Conservation (phyloP, 2,888 invertebrate genomes). For the Hyalella azteca region DNA sequence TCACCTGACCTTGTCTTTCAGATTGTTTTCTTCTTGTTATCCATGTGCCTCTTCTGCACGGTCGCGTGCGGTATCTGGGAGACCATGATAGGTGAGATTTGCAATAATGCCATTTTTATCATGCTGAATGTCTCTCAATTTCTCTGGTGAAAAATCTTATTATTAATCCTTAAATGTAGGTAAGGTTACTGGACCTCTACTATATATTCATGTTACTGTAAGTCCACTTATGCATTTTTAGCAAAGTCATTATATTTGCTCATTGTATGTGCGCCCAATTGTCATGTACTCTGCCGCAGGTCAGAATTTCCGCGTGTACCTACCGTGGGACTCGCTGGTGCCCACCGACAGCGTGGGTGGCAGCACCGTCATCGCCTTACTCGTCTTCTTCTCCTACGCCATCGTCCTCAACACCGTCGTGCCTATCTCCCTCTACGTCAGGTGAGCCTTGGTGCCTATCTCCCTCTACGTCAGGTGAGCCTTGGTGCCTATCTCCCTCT, state of each 20-base stretch:
- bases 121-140: slow-evolving; percentile 56
- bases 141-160: background rate
- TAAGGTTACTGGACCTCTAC: background rate
- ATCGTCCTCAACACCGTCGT: slow-evolving; percentile 99
- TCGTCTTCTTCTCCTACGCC: slow-evolving; percentile 99
- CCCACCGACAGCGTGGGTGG: slow-evolving; percentile 80
- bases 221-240: background rate
- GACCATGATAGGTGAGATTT: slow-evolving; percentile 79
- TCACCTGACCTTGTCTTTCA: slow-evolving; percentile 66
- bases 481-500: background rate
- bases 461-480: background rate
- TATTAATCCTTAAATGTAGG: background rate
- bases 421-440: slow-evolving; percentile 98
- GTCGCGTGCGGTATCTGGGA: slow-evolving; percentile 99
- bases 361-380: slow-evolving; percentile 89
- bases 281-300: slow-evolving; percentile 62
- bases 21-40: slow-evolving; percentile 97
- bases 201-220: background rate
- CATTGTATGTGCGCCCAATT: background rate
- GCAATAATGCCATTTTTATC: slow-evolving; percentile 73
- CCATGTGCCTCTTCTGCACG: slow-evolving; percentile 97
- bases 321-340: slow-evolving; percentile 94
- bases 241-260: background rate
- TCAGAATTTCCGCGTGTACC: slow-evolving; percentile 83
- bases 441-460: slow-evolving; percentile 67